phyloP scores from a whole-genome alignment of 2,888 invertebrate genomes.

The Incurvaria masculella region DNA sequence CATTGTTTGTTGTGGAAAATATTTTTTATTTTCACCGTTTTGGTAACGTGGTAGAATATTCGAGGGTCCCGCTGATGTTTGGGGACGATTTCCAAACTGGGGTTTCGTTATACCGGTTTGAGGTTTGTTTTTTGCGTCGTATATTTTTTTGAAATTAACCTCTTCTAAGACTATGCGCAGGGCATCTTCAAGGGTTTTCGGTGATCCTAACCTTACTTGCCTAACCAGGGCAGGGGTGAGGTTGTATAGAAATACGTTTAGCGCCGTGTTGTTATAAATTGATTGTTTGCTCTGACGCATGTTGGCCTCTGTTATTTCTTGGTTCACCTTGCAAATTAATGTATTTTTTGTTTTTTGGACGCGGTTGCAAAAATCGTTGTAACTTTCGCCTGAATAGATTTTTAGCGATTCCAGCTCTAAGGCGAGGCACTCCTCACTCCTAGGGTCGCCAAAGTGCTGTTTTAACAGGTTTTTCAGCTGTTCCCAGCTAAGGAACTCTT shows the following conservation, averaged over 20 bases:
- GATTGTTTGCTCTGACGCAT: background rate
- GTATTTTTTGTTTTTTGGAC: background rate
- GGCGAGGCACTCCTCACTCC: too few relatives aligned
- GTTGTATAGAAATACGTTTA: background rate
- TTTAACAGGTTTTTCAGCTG: too few relatives aligned
- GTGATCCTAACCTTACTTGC: background rate
- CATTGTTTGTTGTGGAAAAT: too few relatives aligned
- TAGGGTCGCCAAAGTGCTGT: too few relatives aligned
- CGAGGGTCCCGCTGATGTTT: too few relatives aligned
- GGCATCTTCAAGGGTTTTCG: background rate
- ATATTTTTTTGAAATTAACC: background rate
- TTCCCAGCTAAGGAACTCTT: too few relatives aligned
- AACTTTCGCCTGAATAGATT: too few relatives aligned
- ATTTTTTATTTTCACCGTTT: too few relatives aligned
- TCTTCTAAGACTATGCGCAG: background rate
- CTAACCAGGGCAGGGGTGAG: background rate
- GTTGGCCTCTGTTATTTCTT: background rate
- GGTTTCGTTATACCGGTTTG: too few relatives aligned
- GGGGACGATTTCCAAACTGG: too few relatives aligned
- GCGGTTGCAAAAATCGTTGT: background rate
- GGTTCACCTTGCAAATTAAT: background rate
- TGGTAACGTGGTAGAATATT: too few relatives aligned
- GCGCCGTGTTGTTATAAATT: background rate
- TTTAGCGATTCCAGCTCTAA: too few relatives aligned
- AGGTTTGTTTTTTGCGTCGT: background rate